These are phyloP conservation scores for Colossoma macropomum DNA, from an alignment of 2,113 vertebrate genomes.

Conservation along the genomic window DNA sequence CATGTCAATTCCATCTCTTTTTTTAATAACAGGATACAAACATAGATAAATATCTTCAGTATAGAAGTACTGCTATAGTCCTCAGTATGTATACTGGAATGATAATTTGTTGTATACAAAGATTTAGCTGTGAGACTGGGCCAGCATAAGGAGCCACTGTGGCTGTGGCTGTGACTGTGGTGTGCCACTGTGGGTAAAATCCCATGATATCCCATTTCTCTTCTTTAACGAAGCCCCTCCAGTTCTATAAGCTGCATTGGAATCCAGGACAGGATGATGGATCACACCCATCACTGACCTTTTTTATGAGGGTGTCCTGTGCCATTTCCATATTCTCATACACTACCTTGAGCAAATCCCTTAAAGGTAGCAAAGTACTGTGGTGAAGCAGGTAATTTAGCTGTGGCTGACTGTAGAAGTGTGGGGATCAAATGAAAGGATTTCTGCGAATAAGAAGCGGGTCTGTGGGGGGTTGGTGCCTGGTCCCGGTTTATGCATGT, in stretches of 20 bases:
- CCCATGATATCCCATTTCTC: conserved; percentile 41
- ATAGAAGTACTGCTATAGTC: not conserved
- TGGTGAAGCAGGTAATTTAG: conserved; percentile 53
- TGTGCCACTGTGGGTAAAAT: conserved; percentile 42
- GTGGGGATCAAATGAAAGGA: conserved; percentile 40
- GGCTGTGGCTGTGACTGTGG: no score
- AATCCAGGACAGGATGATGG: conserved; percentile 55
- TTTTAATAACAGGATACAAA: no score
- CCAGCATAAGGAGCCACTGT: conserved; percentile 20
- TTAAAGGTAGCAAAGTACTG: conserved; percentile 39
- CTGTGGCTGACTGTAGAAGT: conserved; percentile 32
- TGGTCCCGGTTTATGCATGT: not conserved
- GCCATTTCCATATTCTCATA: conserved; percentile 50
- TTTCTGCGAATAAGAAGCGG: conserved; percentile 36
- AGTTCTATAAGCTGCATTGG: conserved; percentile 44
- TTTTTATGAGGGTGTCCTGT: conserved; percentile 47
- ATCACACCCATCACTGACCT: conserved; percentile 56
- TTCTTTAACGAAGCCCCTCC: conserved; percentile 43
- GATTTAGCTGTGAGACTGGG: conserved; percentile 7
- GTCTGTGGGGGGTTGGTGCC: not conserved
- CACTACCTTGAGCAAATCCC: conserved; percentile 37
- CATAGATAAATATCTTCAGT: no score
- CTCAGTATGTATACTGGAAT: not conserved
- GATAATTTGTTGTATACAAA: not conserved
- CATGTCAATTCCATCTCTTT: no score